Evolutionary conservation across 2,888 invertebrate genomes (phyloP).

Genomic region (Chirona hameri): DNA sequence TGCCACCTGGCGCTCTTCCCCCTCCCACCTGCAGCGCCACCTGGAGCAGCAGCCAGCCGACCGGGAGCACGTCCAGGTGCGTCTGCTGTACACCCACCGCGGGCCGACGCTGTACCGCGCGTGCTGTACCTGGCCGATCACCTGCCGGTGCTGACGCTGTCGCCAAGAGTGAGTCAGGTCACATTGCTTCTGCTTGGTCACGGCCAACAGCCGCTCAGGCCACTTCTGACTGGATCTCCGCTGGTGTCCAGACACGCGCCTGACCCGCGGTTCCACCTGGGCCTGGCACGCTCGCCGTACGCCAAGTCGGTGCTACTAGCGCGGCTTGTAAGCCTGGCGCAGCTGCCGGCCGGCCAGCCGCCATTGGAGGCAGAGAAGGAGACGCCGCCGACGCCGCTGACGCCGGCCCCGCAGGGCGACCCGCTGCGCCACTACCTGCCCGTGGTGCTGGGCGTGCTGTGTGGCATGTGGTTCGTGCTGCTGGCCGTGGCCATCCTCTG

Average conservation of each 20-base stretch:
- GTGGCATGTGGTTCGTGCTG: background rate
- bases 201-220: background rate
- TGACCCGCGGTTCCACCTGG: background rate
- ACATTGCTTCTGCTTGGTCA: background rate
- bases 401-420: background rate
- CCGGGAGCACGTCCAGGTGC: background rate
- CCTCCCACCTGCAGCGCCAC: background rate
- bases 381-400: background rate
- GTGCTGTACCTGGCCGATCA: background rate
- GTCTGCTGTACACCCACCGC: conserved; percentile 2
- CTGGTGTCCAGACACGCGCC: background rate
- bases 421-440: conserved; percentile 1
- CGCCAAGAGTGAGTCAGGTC: background rate
- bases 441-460: background rate
- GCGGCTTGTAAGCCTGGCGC: no score
- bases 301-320: background rate
- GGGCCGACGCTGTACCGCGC: background rate
- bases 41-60: background rate
- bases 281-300: background rate
- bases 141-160: background rate
- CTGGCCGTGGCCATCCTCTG: background rate
- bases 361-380: no score
- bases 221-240: background rate
- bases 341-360: no score
- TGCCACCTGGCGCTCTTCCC: background rate